Percentiles rank a stretch among this genome's conserved stretches.
phyloP scores from a whole-genome alignment of 1,140 invertebrate species.

The Coboldia fuscipes region DNA sequence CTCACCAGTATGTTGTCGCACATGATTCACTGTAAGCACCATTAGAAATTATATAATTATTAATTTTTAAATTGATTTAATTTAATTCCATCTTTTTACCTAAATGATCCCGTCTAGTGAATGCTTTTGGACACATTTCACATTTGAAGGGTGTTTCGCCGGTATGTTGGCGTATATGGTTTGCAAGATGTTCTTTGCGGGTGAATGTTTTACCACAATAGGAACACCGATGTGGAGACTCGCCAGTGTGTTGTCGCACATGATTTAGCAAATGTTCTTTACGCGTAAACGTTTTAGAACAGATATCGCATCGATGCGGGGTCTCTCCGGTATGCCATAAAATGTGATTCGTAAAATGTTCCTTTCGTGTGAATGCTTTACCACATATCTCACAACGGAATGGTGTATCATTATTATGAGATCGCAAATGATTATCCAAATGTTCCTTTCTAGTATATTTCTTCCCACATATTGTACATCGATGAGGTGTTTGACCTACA shows the following conservation, averaged over 20 bases:
- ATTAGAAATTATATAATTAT: slow-evolving; percentile 3
- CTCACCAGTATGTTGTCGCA: slow-evolving; percentile 75
- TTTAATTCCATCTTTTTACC: too few relatives aligned
- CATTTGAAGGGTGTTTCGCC: slow-evolving; percentile 69
- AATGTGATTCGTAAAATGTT: slow-evolving; percentile 70
- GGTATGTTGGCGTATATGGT: slow-evolving; percentile 62
- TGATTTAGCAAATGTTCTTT: slow-evolving; percentile 67
- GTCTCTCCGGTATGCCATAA: slow-evolving; percentile 75
- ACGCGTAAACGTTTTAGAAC: slow-evolving; percentile 61
- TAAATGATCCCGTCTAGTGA: slow-evolving; percentile 60
- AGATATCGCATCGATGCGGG: slow-evolving; percentile 65
- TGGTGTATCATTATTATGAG: slow-evolving; percentile 56
- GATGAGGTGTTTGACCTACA: slow-evolving; percentile 19
- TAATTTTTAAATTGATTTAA: neutral
- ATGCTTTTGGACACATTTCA: slow-evolving; percentile 67
- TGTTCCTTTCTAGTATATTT: slow-evolving; percentile 72
- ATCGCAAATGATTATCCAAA: slow-evolving; percentile 59
- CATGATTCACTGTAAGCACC: slow-evolving; percentile 47
- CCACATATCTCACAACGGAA: slow-evolving; percentile 65
- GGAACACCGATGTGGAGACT: slow-evolving; percentile 31
- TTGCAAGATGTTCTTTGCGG: slow-evolving; percentile 55
- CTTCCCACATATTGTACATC: slow-evolving; percentile 34
- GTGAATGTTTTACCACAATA: slow-evolving; percentile 54
- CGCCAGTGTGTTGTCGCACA: slow-evolving; percentile 60
- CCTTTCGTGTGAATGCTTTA: slow-evolving; percentile 69